A percentile compares a stretch with the other conserved stretches of the same genome.
These are phyloP conservation scores for Stomatorhinus walkeri DNA, from an alignment of 2,797 vertebrate genomes.

Conservation along the genomic window DNA sequence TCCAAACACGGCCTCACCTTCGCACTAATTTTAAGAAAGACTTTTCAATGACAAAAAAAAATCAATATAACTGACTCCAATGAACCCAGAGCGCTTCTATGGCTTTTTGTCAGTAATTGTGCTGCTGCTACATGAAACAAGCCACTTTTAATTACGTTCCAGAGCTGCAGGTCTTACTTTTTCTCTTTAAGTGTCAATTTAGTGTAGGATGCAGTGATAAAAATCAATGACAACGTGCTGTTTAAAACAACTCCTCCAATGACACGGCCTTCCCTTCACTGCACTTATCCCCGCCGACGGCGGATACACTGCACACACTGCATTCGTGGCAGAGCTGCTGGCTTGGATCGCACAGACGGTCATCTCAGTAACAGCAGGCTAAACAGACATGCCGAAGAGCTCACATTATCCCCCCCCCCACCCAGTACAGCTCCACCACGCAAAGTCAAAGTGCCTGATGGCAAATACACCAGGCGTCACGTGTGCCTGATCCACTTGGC, in stretches of 20 bases:
- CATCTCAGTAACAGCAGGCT: neutral
- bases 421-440: constrained; percentile 36
- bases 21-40: neutral
- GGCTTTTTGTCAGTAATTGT: neutral
- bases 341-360: neutral
- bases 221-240: neutral
- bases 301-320: constrained; percentile 29
- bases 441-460: constrained; percentile 51
- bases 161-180: neutral
- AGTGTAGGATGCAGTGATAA: constrained; percentile 9
- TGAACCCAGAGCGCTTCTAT: neutral
- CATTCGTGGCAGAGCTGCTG: constrained; percentile 8
- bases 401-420: constrained; percentile 17
- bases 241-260: neutral
- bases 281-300: neutral
- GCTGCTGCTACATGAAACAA: neutral
- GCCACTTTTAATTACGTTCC: neutral
- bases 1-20: neutral
- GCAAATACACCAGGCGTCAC: constrained; percentile 55
- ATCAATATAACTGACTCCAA: neutral
- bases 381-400: constrained; percentile 27
- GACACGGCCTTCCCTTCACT: neutral
- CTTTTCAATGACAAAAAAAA: neutral
- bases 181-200: neutral
- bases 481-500: constrained; percentile 49